These are phyloP conservation scores for Ichneumoninae sp. DNA, from an alignment of 2,888 invertebrate species.

Conservation along the genomic window DNA sequence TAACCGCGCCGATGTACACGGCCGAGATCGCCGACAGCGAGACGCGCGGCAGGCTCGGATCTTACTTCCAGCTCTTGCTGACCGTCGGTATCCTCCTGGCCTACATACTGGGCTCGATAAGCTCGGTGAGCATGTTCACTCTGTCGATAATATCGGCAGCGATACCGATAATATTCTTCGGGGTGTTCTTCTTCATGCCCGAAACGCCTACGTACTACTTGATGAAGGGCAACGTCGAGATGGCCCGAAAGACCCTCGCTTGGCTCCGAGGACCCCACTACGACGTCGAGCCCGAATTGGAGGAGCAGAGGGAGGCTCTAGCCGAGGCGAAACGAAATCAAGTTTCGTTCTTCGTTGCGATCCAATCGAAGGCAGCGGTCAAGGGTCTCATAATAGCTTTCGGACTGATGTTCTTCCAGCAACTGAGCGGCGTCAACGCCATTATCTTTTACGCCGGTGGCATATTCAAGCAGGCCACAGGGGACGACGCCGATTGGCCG, in stretches of 20 bases:
- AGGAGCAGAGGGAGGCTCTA: slow-evolving; percentile 86
- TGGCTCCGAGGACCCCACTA: slow-evolving; percentile 91
- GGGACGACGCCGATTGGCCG: slow-evolving; percentile 87
- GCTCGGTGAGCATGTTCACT: slow-evolving; percentile 85
- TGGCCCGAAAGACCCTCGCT: slow-evolving; percentile 89
- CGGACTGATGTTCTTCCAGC: slow-evolving; percentile 95
- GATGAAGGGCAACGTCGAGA: slow-evolving; percentile 87
- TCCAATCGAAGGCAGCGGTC: slow-evolving; percentile 87
- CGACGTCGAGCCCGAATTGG: slow-evolving; percentile 88
- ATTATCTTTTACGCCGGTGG: slow-evolving; percentile 91
- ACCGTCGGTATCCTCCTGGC: slow-evolving; percentile 92
- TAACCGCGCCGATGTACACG: slow-evolving; percentile 93
- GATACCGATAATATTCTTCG: slow-evolving; percentile 89
- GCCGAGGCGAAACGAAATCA: slow-evolving; percentile 85
- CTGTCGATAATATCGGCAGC: slow-evolving; percentile 88
- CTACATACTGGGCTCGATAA: slow-evolving; percentile 88
- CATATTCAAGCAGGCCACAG: slow-evolving; percentile 89
- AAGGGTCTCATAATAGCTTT: slow-evolving; percentile 90
- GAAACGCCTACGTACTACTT: slow-evolving; percentile 87
- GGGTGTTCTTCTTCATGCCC: slow-evolving; percentile 87
- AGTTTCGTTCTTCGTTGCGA: slow-evolving; percentile 86
- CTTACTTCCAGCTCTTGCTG: slow-evolving; percentile 94
- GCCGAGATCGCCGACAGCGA: slow-evolving; percentile 94
- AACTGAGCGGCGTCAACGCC: slow-evolving; percentile 93
- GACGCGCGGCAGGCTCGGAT: slow-evolving; percentile 93